Conservation (phyloP, 53 echinoderm and acorn worm genomes). For the Mesocentrotus franciscanus region DNA sequence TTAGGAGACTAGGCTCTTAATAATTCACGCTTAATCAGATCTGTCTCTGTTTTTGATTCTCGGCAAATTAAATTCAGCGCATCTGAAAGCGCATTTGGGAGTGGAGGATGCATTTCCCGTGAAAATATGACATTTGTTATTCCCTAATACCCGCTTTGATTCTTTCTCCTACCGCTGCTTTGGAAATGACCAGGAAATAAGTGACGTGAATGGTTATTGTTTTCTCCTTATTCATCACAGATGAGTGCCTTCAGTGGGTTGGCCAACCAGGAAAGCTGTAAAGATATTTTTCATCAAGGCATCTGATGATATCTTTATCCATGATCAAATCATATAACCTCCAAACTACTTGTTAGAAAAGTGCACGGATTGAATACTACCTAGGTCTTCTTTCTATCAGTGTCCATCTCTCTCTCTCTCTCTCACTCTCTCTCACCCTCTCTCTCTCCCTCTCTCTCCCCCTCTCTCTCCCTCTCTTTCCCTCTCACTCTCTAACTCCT, state of each 20-base stretch:
- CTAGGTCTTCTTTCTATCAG: neutral
- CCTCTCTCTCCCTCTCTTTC: neutral
- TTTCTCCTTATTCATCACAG: constrained; percentile 6
- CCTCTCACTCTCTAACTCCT: neutral
- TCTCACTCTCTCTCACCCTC: neutral
- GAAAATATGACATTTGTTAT: constrained; percentile 22
- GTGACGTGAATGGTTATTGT: constrained; percentile 12
- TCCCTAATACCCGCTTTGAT: neutral
- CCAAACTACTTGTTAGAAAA: neutral
- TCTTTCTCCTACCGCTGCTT: neutral
- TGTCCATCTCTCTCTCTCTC: neutral
- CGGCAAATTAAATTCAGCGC: constrained; percentile 4
- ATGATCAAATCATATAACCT: neutral
- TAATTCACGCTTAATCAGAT: constrained; percentile 49
- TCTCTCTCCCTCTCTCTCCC: neutral
- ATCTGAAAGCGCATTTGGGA: constrained; percentile 21
- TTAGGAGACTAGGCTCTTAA: constrained; percentile 38
- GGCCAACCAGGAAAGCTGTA: neutral
- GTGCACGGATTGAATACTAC: neutral
- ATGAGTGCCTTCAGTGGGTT: neutral
- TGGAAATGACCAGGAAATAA: neutral
- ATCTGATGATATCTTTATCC: neutral
- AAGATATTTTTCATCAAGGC: constrained; percentile 27
- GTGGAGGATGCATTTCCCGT: neutral
- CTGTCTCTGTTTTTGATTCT: neutral